A percentile compares a stretch with the other conserved stretches of the same genome.
Conservation (phyloP, 1,140 invertebrate species). For the Ceratitis capitata region DNA sequence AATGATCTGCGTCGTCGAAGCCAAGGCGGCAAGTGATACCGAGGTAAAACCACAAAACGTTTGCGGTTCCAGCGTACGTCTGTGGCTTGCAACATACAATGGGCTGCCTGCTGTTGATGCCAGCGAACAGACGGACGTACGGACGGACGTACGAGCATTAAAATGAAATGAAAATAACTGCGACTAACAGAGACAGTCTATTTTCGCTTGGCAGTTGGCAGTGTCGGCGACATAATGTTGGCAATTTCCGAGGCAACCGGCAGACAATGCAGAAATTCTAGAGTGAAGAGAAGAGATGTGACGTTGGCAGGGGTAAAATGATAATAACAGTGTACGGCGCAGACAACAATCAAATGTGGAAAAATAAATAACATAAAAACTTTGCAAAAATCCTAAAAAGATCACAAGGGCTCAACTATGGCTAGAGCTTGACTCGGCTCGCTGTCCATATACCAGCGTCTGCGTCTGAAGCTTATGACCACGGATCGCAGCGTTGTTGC, state of each 20-base stretch:
- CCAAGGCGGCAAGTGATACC: background rate
- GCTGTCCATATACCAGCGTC: background rate
- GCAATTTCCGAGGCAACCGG: background rate
- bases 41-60: background rate
- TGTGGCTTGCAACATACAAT: background rate
- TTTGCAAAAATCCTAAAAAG: no score
- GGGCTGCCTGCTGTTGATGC: background rate
- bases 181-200: background rate
- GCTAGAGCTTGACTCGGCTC: background rate
- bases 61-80: background rate
- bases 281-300: no score
- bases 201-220: slow-evolving; percentile 27
- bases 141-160: background rate
- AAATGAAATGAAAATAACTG: background rate
- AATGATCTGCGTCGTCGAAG: background rate
- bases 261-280: background rate
- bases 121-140: background rate
- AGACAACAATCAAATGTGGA: background rate
- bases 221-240: slow-evolving; percentile 14
- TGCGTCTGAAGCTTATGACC: background rate
- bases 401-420: background rate
- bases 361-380: slow-evolving; percentile 4
- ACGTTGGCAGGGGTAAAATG: no score
- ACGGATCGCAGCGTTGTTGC: background rate
- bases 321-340: background rate